A percentile compares a stretch with the other conserved stretches of the same genome.
Conservation (phyloP, 2,888 invertebrate genomes). For the Hemaris fuciformis region DNA sequence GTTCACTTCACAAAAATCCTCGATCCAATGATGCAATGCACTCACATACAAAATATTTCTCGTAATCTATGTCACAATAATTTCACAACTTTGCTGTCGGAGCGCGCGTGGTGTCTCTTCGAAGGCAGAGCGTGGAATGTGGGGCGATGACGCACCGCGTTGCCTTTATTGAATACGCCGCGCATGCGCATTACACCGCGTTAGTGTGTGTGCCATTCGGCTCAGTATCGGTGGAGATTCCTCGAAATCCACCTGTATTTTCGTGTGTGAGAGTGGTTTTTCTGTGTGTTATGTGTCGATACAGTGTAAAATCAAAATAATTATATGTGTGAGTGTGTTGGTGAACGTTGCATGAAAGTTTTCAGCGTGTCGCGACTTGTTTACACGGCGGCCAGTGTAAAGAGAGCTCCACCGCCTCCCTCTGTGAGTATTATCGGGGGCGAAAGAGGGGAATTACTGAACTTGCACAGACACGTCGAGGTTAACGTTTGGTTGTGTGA, state of each 20-base stretch:
- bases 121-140: slow-evolving; percentile 52
- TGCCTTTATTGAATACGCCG: slow-evolving; percentile 41
- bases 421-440: slow-evolving; percentile 19
- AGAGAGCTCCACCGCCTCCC: slow-evolving; percentile 38
- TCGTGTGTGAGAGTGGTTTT: slow-evolving; percentile 37
- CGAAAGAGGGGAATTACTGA: slow-evolving; percentile 31
- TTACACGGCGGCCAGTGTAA: slow-evolving; percentile 29
- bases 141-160: slow-evolving; percentile 31
- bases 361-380: slow-evolving; percentile 53
- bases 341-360: slow-evolving; percentile 26
- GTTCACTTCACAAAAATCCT: slow-evolving; percentile 47
- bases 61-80: slow-evolving; percentile 71
- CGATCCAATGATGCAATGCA: slow-evolving; percentile 41
- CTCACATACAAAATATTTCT: slow-evolving; percentile 31
- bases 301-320: slow-evolving; percentile 27
- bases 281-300: slow-evolving; percentile 35
- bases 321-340: slow-evolving; percentile 43
- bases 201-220: slow-evolving; percentile 59
- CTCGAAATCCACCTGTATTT: slow-evolving; percentile 54
- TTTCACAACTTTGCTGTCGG: slow-evolving; percentile 61
- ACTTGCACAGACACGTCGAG: slow-evolving; percentile 24
- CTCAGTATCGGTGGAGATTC: slow-evolving; percentile 55
- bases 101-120: slow-evolving; percentile 49
- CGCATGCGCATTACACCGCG: slow-evolving; percentile 41
- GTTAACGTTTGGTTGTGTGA: slow-evolving; percentile 31